Conservation (phyloP, 2,113 vertebrate genomes). For the Numenius arquata region DNA sequence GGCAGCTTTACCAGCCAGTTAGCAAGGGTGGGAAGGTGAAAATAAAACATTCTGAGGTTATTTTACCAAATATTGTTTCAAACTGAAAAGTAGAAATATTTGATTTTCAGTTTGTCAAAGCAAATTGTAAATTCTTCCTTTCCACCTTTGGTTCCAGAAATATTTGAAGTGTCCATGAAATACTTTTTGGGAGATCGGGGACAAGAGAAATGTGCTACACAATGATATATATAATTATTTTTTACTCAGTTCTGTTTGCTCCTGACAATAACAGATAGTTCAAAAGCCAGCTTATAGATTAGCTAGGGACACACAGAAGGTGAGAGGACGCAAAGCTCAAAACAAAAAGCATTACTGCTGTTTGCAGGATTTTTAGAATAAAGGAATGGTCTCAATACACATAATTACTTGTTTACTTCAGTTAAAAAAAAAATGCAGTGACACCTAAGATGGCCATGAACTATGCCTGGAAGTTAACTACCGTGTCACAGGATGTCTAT, state of each 20-base stretch:
- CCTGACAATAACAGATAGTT: background rate
- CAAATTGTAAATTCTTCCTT: background rate
- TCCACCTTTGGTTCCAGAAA: background rate
- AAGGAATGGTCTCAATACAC: background rate
- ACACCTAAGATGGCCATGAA: background rate
- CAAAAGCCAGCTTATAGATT: background rate
- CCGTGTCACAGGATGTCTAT: background rate
- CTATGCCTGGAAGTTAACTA: background rate
- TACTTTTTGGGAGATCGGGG: background rate
- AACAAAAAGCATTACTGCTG: background rate
- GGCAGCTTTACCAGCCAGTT: background rate
- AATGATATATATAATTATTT: background rate
- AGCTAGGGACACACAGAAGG: background rate
- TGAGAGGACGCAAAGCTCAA: background rate
- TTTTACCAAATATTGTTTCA: background rate
- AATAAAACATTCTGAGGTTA: background rate
- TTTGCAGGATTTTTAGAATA: background rate
- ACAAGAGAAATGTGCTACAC: background rate
- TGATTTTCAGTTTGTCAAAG: background rate
- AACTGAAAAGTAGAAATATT: background rate
- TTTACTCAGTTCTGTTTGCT: background rate
- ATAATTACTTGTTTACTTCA: background rate
- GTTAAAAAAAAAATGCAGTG: background rate
- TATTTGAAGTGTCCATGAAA: background rate
- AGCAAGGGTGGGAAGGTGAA: background rate